Conservation (phyloP, 2,797 vertebrate species). For the Takifugu ocellatus region DNA sequence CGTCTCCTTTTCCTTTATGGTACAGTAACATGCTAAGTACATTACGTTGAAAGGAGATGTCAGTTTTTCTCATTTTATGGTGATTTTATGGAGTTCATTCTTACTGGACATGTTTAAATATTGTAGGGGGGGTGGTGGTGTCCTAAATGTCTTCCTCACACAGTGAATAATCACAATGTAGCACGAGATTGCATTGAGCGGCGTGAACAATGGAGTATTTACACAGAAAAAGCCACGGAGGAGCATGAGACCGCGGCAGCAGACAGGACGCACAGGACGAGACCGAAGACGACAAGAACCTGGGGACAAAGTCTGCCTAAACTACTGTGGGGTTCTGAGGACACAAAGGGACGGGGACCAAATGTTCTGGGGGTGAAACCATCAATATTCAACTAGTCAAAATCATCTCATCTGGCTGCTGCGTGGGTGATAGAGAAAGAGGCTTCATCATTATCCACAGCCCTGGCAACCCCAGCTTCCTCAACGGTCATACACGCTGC, state of each 20-base stretch:
- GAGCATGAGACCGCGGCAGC: constrained; percentile 33
- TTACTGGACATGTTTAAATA: too few species aligned
- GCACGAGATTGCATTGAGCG: constrained; percentile 25
- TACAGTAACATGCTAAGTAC: too few species aligned
- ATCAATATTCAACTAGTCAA: too few species aligned
- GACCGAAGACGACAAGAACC: constrained; percentile 20
- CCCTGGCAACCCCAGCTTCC: constrained; percentile 73
- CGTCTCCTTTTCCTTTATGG: too few species aligned
- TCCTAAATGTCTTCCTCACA: background rate
- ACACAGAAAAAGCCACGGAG: constrained; percentile 31
- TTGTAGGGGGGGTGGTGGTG: too few species aligned
- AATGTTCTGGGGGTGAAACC: too few species aligned
- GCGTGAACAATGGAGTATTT: constrained; percentile 43
- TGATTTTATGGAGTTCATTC: too few species aligned
- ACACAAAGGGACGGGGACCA: background rate
- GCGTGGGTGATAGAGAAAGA: constrained; percentile 59
- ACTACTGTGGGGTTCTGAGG: constrained; percentile 4
- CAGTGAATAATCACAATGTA: constrained; percentile 24
- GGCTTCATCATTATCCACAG: constrained; percentile 73
- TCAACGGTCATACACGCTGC: constrained; percentile 64
- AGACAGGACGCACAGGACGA: constrained; percentile 27
- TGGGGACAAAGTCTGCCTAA: background rate
- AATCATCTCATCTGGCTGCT: constrained; percentile 46
- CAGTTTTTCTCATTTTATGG: too few species aligned
- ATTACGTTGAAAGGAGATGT: background rate